Conservation (phyloP, 1,140 invertebrate species). For the Pachyrhynchus sulphureomaculatus region DNA sequence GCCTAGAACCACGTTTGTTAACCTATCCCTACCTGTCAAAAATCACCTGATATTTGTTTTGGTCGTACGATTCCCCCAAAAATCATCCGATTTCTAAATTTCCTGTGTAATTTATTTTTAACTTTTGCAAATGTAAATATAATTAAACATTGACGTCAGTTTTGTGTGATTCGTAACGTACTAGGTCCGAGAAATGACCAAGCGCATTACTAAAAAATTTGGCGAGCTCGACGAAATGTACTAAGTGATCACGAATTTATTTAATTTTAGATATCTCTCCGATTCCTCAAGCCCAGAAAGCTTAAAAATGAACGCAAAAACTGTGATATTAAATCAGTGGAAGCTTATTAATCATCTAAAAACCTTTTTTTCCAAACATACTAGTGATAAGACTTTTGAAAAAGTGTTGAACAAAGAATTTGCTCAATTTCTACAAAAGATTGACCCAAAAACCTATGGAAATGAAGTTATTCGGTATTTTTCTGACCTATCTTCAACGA, state of each 20-base stretch:
- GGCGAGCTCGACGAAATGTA: too few relatives aligned
- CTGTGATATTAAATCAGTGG: slow-evolving; percentile 56
- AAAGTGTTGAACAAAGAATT: slow-evolving; percentile 57
- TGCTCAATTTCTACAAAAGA: slow-evolving; percentile 55
- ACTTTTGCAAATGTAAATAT: not conserved
- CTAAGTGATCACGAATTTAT: not conserved
- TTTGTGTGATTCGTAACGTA: not conserved
- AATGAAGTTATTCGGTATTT: slow-evolving; percentile 42
- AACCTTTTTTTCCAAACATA: slow-evolving; percentile 54
- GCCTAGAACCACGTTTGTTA: too few relatives aligned
- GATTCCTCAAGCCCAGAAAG: slow-evolving; percentile 6
- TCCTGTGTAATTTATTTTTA: slow-evolving; percentile 1
- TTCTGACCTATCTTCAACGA: slow-evolving; percentile 17
- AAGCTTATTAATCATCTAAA: slow-evolving; percentile 56
- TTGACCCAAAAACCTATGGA: slow-evolving; percentile 49
- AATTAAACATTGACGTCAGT: not conserved
- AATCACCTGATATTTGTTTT: slow-evolving; percentile 10
- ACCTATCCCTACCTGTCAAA: too few relatives aligned
- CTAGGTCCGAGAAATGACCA: not conserved
- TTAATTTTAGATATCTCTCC: slow-evolving; percentile 4
- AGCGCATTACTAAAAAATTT: too few relatives aligned
- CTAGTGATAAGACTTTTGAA: slow-evolving; percentile 54
- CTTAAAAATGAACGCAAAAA: slow-evolving; percentile 38
- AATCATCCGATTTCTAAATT: not conserved
- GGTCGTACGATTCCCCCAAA: not conserved